These are phyloP conservation scores for Amphiura filiformis DNA, from an alignment of 35 echinoderm and acorn worm genomes.

Conservation along the genomic window DNA sequence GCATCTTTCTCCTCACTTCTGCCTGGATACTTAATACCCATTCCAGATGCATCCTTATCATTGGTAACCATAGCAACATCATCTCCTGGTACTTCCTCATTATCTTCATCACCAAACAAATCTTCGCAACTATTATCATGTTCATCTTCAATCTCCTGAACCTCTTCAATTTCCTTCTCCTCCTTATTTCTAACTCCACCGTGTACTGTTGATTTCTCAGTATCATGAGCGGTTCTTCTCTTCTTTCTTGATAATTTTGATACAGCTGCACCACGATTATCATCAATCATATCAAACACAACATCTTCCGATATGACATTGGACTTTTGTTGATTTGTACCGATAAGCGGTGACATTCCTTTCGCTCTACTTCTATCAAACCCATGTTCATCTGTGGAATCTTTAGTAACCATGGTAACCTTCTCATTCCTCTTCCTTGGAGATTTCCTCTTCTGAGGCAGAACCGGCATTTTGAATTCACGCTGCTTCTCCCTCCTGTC, in stretches of 20 bases:
- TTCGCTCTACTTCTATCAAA: no score
- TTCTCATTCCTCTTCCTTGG: neutral
- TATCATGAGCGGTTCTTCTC: neutral
- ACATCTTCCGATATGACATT: neutral
- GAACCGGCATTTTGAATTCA: constrained; percentile 6
- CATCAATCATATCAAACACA: constrained; percentile 13
- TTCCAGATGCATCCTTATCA: no score
- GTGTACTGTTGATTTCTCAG: neutral
- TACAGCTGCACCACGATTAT: neutral
- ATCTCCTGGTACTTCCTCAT: no score
- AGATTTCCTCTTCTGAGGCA: constrained; percentile 16
- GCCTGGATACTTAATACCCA: no score
- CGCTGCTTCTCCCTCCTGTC: no score
- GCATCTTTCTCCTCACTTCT: neutral
- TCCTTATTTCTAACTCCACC: neutral
- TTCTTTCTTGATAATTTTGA: neutral
- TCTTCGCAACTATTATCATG: neutral
- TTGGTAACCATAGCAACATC: neutral
- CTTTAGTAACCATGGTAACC: neutral
- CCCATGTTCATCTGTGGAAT: no score
- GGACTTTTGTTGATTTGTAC: neutral
- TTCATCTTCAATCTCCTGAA: neutral
- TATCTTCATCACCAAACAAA: neutral
- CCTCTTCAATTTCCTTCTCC: neutral
- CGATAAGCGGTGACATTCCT: no score